Percentiles rank a stretch among this genome's conserved stretches.
Conservation (phyloP, 2,797 vertebrate genomes). For the Acipenser ruthenus region DNA sequence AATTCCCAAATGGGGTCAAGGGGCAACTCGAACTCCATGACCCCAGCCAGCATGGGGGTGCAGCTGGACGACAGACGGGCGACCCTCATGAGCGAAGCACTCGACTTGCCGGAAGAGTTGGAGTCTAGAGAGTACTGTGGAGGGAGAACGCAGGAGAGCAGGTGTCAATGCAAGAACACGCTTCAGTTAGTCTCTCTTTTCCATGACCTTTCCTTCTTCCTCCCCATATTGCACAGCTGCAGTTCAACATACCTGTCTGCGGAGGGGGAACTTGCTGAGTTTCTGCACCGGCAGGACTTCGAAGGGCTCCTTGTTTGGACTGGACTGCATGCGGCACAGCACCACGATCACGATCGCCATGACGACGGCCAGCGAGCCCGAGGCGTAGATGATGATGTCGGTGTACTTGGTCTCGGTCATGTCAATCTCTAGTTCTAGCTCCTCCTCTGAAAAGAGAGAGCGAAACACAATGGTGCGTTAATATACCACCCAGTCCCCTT, state of each 20-base stretch:
- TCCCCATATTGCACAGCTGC: background rate
- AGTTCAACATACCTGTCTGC: constrained; percentile 72
- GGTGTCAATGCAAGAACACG: background rate
- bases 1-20: constrained; percentile 93
- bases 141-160: background rate
- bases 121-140: constrained; percentile 89
- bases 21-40: constrained; percentile 87
- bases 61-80: constrained; percentile 90
- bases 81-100: constrained; percentile 82
- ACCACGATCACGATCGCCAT: constrained; percentile 83
- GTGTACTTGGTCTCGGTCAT: constrained; percentile 77
- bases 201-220: background rate
- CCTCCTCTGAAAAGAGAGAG: constrained; percentile 63
- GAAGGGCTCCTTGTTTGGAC: constrained; percentile 69
- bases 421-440: constrained; percentile 60
- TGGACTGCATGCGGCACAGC: constrained; percentile 81
- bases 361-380: constrained; percentile 76
- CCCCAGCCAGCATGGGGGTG: constrained; percentile 84
- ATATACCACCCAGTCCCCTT: background rate
- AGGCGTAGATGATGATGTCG: constrained; percentile 87
- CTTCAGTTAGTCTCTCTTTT: background rate
- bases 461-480: background rate
- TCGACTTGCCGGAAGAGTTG: constrained; percentile 88
- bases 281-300: constrained; percentile 87
- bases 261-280: constrained; percentile 88